These are phyloP conservation scores for Nothocercus julius DNA, from an alignment of 2,113 vertebrate species.

Conservation along the genomic window DNA sequence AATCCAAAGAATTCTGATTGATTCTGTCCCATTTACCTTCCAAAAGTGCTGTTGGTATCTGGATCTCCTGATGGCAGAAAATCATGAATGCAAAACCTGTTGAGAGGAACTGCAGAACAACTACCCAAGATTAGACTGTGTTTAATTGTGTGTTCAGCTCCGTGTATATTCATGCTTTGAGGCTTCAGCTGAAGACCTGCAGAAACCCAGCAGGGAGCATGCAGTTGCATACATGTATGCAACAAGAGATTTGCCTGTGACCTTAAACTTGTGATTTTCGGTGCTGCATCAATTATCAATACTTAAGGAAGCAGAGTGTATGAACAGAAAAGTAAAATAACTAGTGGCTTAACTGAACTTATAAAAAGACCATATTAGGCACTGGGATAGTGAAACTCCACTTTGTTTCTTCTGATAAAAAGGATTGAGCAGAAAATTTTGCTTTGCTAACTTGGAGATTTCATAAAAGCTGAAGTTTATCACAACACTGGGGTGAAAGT, in stretches of 20 bases:
- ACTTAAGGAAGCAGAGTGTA: neutral
- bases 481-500: neutral
- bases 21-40: neutral
- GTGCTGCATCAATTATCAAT: neutral
- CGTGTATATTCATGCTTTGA: neutral
- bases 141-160: rapidly evolving
- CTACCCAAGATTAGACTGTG: neutral
- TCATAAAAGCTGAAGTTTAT: neutral
- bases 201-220: neutral
- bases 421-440: neutral
- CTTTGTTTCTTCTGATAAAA: neutral
- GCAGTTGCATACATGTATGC: neutral
- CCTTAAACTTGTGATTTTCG: neutral
- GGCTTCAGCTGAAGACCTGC: neutral
- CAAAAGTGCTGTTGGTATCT: neutral
- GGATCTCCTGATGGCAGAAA: neutral
- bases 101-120: neutral
- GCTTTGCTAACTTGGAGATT: neutral
- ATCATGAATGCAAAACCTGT: neutral
- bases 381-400: neutral
- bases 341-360: neutral
- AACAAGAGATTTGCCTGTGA: neutral
- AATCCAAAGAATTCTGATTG: rapidly evolving
- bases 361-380: neutral
- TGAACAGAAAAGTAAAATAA: neutral